Evolutionary conservation across 2,888 invertebrate genomes (phyloP).

Genomic region (Melieria omissa): DNA sequence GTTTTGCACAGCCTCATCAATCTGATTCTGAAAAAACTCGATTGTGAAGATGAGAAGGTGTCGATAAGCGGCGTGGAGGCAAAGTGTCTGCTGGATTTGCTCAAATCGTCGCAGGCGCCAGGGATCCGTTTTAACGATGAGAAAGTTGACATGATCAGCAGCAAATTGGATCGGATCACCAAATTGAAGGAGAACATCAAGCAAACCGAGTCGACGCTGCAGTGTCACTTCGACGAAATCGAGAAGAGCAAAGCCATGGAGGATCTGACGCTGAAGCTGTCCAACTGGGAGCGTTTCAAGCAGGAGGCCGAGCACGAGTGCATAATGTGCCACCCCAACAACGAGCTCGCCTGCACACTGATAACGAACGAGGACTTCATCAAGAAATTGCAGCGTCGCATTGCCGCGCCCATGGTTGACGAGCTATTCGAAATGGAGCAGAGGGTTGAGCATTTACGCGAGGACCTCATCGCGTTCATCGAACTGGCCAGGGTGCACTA

Average conservation of each 20-base stretch:
- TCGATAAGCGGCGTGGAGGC: slow-evolving; percentile 54
- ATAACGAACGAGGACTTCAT: slow-evolving; percentile 54
- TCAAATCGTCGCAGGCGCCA: slow-evolving; percentile 48
- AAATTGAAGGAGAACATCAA: slow-evolving; percentile 46
- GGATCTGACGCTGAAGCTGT: slow-evolving; percentile 41
- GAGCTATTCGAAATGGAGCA: slow-evolving; percentile 48
- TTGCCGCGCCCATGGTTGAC: slow-evolving; percentile 51
- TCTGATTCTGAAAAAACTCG: slow-evolving; percentile 56
- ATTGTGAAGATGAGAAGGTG: slow-evolving; percentile 56
- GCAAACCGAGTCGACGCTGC: slow-evolving; percentile 44
- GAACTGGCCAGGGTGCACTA: slow-evolving; percentile 51
- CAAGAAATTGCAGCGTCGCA: slow-evolving; percentile 53
- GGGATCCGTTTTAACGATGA: slow-evolving; percentile 54
- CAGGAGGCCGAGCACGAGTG: slow-evolving; percentile 57
- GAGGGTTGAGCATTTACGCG: slow-evolving; percentile 49
- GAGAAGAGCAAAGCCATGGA: slow-evolving; percentile 49
- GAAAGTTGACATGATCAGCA: slow-evolving; percentile 47
- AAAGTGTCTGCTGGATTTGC: slow-evolving; percentile 50
- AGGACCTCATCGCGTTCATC: slow-evolving; percentile 47
- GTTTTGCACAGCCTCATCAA: slow-evolving; percentile 57
- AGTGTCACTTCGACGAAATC: slow-evolving; percentile 51
- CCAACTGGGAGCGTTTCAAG: slow-evolving; percentile 49
- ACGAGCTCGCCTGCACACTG: slow-evolving; percentile 55
- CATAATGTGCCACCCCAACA: slow-evolving; percentile 52
- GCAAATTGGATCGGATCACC: slow-evolving; percentile 45